Evolutionary conservation across 2,797 vertebrate species (phyloP), one percentile per base, ranked within the genome.

Genomic region (Dendrocincla tyrannina): DNA sequence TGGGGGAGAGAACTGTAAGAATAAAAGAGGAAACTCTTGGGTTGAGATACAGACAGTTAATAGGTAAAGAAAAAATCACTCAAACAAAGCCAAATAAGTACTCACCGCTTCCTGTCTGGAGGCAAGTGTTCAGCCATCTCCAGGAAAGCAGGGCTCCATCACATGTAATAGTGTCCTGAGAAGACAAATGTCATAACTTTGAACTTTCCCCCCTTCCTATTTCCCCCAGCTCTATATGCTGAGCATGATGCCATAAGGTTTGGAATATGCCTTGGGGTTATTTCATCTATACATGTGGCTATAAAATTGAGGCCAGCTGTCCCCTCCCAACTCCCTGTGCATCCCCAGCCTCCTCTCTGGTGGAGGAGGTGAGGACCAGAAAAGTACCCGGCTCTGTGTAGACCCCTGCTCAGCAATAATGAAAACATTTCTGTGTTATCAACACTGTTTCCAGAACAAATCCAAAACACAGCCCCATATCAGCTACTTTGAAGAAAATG

Each of bases 81-180:
- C 12, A 59, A 63, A 41, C 41, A 42, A 44, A 63, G 41, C 20
- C 17, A 63, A 63, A 14, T 19, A 23, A 50, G 8, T n/a, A 28
- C 64, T 72, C 27, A 42, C 35, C 14, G 15, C 15, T 28, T 64
- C 22, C 10, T 15, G 22, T 3, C 47, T 23, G 23, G 46, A 58
- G 42, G 15, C 3, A 42, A 32, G 8, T 64, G 15, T 42, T 64
- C 32, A 37, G 15, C 50, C 15, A 7, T 35, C 67, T 56, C 27
- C 23, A 11, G 42, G 35, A 50, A 42, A 49, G 18, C 35, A 27
- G 22, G 11, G 3, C 22, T 42, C 39, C 23, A 23, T 56, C 32
- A 20, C 1, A 0, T 19, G 5, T 17, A 32, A 6, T 4, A 7
- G 14, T 78, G 17, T 22, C 35, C 16, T 27, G 49, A 17, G 30